These are phyloP conservation scores for Mactra quadrangularis DNA, from an alignment of 1,140 invertebrate species.

Conservation along the genomic window DNA sequence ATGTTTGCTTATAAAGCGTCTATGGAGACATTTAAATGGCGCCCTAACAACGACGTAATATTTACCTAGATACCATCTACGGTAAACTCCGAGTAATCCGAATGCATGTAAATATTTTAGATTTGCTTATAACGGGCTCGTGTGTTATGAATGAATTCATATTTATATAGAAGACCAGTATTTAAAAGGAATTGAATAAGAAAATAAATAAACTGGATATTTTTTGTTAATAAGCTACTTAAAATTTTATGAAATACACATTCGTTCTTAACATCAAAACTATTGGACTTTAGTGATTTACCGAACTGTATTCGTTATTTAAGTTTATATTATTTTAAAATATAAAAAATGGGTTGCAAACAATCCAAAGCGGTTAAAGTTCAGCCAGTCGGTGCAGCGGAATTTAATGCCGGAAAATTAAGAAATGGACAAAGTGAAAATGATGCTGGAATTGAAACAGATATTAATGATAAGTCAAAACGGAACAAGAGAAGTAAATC, in stretches of 20 bases:
- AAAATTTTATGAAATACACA: too few relatives aligned
- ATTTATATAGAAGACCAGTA: neutral
- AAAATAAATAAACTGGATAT: neutral
- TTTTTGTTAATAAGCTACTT: too few relatives aligned
- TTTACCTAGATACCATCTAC: slow-evolving; percentile 40
- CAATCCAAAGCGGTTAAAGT: slow-evolving; percentile 55
- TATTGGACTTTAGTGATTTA: too few relatives aligned
- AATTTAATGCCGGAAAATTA: slow-evolving; percentile 7
- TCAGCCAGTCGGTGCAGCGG: slow-evolving; percentile 46
- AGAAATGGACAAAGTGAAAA: slow-evolving; percentile 17
- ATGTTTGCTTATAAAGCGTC: slow-evolving; percentile 53
- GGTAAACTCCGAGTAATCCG: neutral
- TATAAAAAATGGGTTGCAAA: slow-evolving; percentile 57
- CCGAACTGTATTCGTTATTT: too few relatives aligned
- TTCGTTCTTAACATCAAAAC: too few relatives aligned
- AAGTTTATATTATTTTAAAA: neutral
- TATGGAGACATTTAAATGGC: slow-evolving; percentile 64
- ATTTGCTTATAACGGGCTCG: slow-evolving; percentile 7
- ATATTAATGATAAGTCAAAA: slow-evolving; percentile 34
- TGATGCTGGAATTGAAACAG: slow-evolving; percentile 15
- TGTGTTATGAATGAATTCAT: neutral
- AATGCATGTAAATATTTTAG: slow-evolving; percentile 11
- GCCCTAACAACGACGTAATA: slow-evolving; percentile 53
- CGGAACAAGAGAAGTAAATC: slow-evolving; percentile 37
- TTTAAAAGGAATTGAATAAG: neutral